Evolutionary conservation across 1,140 invertebrate genomes (phyloP), one percentile per base, ranked within the genome.

Genomic region (Euwallacea similis): DNA sequence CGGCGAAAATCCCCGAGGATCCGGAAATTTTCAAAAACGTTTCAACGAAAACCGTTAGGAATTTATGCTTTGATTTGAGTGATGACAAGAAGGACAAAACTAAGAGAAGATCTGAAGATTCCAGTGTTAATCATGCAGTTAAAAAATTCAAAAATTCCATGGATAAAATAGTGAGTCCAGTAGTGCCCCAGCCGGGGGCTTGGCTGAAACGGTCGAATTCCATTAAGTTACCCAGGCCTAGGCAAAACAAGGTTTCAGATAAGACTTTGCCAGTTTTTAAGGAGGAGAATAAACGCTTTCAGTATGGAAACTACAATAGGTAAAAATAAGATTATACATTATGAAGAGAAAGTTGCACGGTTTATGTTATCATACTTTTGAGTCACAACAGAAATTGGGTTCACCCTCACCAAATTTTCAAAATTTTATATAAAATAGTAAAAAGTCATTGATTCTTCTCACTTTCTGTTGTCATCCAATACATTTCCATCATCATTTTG

Each of bases 231-330:
- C 74, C 74, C 50, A 60, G 72, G 64, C 76, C 75, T 41, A 72
- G 73, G 9, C 76, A 76, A 62, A 76, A 78, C 69, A 80, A 81
- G 62, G 65, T 72, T 7, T 74, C 76, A 7, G 70, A 71, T 41
- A 75, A 77, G 70, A 83, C 83, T 55, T 76, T 88, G 80, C 91
- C 90, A 9, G 89, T 88, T 62, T 92, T 93, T 81, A 87, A 90
- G 74, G 84, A 87, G 7, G 91, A 91, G 81, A 89, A 92, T 79
- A 85, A 88, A 60, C 86, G 87, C 77, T 98, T 95, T 83, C 91
- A 94, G 69, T 97, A 93, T 86, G 97, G 97, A 53, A 98, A 99
- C 83, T 98, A 98, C 82, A 93, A 95, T 80, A 90, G 94, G 87
- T 89, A 69, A 65, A 60, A 15, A 33, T 33, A 33, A 4, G 21